Base-by-base conservation (phyloP, 2,888 invertebrate species). In the Athalia rosae region DNA sequence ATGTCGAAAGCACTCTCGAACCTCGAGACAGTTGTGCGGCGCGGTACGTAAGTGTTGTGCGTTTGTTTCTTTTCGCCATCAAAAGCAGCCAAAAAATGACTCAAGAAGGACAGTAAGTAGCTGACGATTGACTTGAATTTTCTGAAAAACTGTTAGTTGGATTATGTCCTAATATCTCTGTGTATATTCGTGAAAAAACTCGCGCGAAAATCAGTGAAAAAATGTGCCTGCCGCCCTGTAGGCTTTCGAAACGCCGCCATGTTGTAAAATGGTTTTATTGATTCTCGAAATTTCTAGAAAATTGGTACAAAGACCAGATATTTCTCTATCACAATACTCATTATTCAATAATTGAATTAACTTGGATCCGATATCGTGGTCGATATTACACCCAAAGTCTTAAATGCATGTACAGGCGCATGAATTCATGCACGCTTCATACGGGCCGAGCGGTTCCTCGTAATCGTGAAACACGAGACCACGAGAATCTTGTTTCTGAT, bases 261-360 rank as follows among this genome's bases (percentile, higher is more conserved):
- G 85, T 90, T 89, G 85, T 83, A 83, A 81, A 83, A 84, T 83
- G 81, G 82, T 85, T 86, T 87, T 90, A 90, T 90, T 90, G 90
- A 90, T 90, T 90, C 86, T 84, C 85, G 89, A 89, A 87, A 80
- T 86, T 90, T 89, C 87, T 83, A 82, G 84, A 85, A 84, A 81
- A 81, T 81, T 80, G 77, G 77, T 53, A n/a, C 41, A 67, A 77
- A 76, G 7, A 47, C 7, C 69, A 59, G n/a, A 73, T 77, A 69
- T 59, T 8, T 43, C 53, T 56, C 45, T 59, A 53, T 13, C 15
- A 48, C 47, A 50, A 15, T n/a, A 4, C 7, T 13, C 15, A 6
- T 59, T 47, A 69, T 76, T 71, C 66, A 61, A 79, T 67, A 74
- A 53, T 76, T 69, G 64, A 77, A 56, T 67, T 47, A 47, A 63